Evolutionary conservation across 1,140 invertebrate genomes (phyloP).

Genomic region (Drosophila athabasca): DNA sequence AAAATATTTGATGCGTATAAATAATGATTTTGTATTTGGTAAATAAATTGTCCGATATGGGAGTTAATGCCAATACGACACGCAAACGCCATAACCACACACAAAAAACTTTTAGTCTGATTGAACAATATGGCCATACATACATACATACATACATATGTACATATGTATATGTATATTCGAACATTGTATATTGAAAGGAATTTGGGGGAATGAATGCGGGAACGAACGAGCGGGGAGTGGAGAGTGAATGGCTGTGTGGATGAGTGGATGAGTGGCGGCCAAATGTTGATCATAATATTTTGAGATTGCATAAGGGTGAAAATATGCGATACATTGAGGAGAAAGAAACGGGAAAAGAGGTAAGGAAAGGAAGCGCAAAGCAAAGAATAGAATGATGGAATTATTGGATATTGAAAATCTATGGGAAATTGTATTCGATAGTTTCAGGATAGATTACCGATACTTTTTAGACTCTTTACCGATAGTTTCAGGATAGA

Average conservation of each 20-base stretch:
- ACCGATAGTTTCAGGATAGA: too few species aligned
- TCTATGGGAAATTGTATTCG: too few species aligned
- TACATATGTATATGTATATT: background rate
- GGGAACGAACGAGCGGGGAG: constrained; percentile 3
- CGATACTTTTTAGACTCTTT: too few species aligned
- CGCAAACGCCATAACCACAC: constrained; percentile 35
- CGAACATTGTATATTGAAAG: constrained; percentile 4
- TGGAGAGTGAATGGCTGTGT: background rate
- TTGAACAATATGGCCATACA: constrained; percentile 47
- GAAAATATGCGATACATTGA: background rate
- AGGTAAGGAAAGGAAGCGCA: background rate
- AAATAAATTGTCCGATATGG: constrained; percentile 68
- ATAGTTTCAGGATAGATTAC: too few species aligned
- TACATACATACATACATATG: background rate
- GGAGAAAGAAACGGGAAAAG: background rate
- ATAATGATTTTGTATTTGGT: constrained; percentile 71
- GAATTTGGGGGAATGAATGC: constrained; percentile 1
- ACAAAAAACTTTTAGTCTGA: constrained; percentile 66
- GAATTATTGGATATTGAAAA: too few species aligned
- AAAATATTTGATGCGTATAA: constrained; percentile 64
- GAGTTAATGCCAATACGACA: constrained; percentile 63
- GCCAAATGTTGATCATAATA: background rate
- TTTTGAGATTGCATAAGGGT: background rate
- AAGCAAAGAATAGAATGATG: background rate
- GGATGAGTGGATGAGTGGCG: constrained; percentile 22